These are phyloP conservation scores for Drosophila simulans DNA, from an alignment of 1,140 invertebrate genomes.

Conservation along the genomic window DNA sequence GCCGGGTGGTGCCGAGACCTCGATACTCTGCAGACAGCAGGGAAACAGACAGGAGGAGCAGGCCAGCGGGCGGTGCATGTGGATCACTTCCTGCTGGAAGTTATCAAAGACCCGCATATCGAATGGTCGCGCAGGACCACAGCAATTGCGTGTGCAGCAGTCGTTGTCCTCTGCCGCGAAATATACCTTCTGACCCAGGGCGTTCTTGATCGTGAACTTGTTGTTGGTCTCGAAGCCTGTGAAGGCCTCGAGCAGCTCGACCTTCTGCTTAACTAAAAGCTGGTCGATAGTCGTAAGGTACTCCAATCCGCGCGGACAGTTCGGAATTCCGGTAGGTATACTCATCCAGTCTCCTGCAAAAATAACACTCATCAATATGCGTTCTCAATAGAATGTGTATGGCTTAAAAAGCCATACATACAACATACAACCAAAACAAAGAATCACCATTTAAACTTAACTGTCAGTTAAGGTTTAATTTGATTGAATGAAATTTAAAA, in stretches of 20 bases:
- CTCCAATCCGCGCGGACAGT: conserved; percentile 95
- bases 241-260: conserved; percentile 93
- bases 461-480: background rate
- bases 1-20: conserved; percentile 90
- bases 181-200: conserved; percentile 92
- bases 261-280: conserved; percentile 94
- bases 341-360: conserved; percentile 92
- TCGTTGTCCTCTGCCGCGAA: conserved; percentile 94
- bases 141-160: conserved; percentile 91
- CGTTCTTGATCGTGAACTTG: conserved; percentile 93
- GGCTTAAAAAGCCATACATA: too few relatives aligned
- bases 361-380: background rate
- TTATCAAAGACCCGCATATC: conserved; percentile 94
- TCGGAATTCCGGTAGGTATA: conserved; percentile 89
- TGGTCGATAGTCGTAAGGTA: conserved; percentile 96
- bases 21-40: conserved; percentile 94
- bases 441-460: too few relatives aligned
- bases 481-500: background rate
- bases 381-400: background rate
- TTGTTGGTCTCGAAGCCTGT: conserved; percentile 96
- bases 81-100: conserved; percentile 90
- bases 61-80: conserved; percentile 90
- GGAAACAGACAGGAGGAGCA: conserved; percentile 93
- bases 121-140: conserved; percentile 91
- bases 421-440: too few relatives aligned